A percentile compares a stretch with the other conserved stretches of the same genome.
phyloP scores from a whole-genome alignment of 2,797 vertebrate genomes.

The Aphelocoma californica region DNA sequence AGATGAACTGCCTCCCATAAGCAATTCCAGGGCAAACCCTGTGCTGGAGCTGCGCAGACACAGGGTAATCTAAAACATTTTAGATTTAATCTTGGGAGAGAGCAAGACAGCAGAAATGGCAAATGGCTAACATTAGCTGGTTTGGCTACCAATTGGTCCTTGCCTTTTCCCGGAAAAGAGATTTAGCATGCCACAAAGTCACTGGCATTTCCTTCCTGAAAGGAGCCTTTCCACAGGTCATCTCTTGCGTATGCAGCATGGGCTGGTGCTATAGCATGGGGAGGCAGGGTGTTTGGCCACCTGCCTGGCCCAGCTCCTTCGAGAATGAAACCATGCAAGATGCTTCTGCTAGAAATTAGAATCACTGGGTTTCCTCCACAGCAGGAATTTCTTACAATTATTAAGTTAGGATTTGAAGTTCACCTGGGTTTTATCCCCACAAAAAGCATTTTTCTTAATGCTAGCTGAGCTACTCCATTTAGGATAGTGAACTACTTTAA shows the following conservation, averaged over 20 bases:
- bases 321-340: background rate
- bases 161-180: background rate
- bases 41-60: background rate
- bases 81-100: background rate
- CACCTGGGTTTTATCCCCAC: background rate
- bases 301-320: background rate
- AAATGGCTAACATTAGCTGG: background rate
- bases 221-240: background rate
- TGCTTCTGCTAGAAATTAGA: background rate
- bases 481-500: background rate
- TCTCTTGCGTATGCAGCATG: fast-evolving
- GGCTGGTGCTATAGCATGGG: background rate
- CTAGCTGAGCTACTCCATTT: background rate
- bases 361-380: background rate
- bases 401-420: background rate
- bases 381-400: background rate
- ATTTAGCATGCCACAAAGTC: background rate
- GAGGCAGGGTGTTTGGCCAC: background rate
- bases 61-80: background rate
- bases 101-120: background rate
- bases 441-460: background rate
- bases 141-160: background rate
- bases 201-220: background rate
- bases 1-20: background rate
- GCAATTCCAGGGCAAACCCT: background rate